These are phyloP conservation scores for Zapus hudsonius DNA, from an alignment of 2,113 vertebrate species.

Conservation along the genomic window DNA sequence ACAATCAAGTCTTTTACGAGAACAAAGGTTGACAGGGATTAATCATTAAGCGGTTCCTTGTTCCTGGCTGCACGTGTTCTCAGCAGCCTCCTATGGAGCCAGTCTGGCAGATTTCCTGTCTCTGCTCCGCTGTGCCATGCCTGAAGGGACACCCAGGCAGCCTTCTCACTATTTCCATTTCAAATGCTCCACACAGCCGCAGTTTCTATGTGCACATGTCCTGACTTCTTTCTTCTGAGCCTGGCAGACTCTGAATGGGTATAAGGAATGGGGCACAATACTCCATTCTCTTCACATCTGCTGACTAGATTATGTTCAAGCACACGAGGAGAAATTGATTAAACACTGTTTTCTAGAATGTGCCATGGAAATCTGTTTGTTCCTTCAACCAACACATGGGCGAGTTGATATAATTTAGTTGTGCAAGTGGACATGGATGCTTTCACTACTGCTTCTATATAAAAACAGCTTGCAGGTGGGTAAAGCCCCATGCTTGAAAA, in stretches of 20 bases:
- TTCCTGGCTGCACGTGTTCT: constrained; percentile 85
- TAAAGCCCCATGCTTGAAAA: background rate
- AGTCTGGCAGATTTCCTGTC: constrained; percentile 87
- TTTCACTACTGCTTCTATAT: background rate
- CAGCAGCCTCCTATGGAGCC: constrained; percentile 83
- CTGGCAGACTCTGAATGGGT: constrained; percentile 73
- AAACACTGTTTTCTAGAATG: constrained; percentile 70
- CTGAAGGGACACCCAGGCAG: constrained; percentile 71
- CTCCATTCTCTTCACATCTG: constrained; percentile 73
- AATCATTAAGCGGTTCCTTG: constrained; percentile 86
- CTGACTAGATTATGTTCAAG: constrained; percentile 71
- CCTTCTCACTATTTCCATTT: constrained; percentile 72
- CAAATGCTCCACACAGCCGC: constrained; percentile 73
- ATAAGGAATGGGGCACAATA: constrained; percentile 77
- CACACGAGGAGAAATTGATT: constrained; percentile 65
- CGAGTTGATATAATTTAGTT: constrained; percentile 26
- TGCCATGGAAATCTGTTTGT: constrained; percentile 54
- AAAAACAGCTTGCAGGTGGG: background rate
- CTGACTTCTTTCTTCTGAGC: constrained; percentile 76
- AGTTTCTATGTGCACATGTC: constrained; percentile 64
- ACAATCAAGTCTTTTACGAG: constrained; percentile 86
- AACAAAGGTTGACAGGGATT: constrained; percentile 88
- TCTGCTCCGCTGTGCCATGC: constrained; percentile 69
- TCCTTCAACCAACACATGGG: constrained; percentile 2
- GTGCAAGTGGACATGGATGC: background rate